Base-by-base conservation (phyloP, 1,140 invertebrate species). In the Cryptotermes secundus region DNA sequence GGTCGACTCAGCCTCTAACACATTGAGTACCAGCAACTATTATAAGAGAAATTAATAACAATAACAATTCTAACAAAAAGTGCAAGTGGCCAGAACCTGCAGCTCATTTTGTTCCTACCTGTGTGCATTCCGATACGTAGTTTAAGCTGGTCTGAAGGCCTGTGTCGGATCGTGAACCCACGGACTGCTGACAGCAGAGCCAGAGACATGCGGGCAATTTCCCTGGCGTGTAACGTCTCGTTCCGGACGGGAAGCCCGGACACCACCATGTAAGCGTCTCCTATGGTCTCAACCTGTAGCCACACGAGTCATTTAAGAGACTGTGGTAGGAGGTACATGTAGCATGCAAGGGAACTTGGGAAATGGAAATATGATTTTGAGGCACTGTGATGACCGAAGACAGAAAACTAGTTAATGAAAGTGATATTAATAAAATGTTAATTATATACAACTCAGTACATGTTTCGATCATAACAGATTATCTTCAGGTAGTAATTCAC, bases 231-330 rank as follows among this genome's bases (percentile, higher is more conserved):
- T 42, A 93, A 91, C 84, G 94, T 94, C 0, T 95, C 97, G 89
- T 98, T 99, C 82, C 96, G 91, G 84, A 96, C 93, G 0, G 97
- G 97, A 22, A 99, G 90, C 22, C 98, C 98, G 0, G 96, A 96
- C 1, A 97, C 96, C 86, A 94, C 97, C 95, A 99, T 99, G 89
- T 99, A 99, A 3, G 98, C 98, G 89, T 99, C 98, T 0, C 98
- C 98, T 86, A 99, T 99, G 12, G 98, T 99, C 91, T 99, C 98
- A 72, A 98, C 96, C 96, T 97, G 26, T 6, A 3, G 59, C 1
- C n/a, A 86, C 87, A 88, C 49, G 65, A 19, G 35, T 38, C 38
- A n/a, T n/a, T n/a, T n/a, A n/a, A n/a, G n/a, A n/a, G n/a, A n/a
- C 12, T 38, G 38, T 38, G 38, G 38, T 38, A 12, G 38, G 38